Conservation (phyloP, 2,888 invertebrate genomes). For the Pheosia gnoma region DNA sequence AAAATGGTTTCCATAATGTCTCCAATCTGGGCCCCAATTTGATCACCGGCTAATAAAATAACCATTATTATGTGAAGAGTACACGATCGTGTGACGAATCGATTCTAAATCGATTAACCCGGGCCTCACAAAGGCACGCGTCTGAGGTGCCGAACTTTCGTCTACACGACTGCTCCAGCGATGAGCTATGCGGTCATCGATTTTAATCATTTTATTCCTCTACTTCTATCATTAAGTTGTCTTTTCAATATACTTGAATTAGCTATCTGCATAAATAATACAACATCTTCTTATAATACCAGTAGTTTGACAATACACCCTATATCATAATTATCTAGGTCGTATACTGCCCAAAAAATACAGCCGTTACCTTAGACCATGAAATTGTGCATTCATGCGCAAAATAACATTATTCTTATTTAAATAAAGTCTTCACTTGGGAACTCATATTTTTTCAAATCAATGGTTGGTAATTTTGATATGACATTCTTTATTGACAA, state of each 20-base stretch:
- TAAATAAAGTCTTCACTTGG: background rate
- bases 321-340: background rate
- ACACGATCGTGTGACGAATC: conserved; percentile 58
- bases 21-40: background rate
- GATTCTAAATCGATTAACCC: conserved; percentile 64
- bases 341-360: background rate
- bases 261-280: too few relatives aligned
- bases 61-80: conserved; percentile 6
- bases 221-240: too few relatives aligned
- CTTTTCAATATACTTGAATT: too few relatives aligned
- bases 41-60: conserved; percentile 4
- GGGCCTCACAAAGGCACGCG: conserved; percentile 17
- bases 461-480: background rate
- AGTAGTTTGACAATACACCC: background rate
- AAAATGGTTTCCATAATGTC: background rate
- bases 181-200: too few relatives aligned
- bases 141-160: too few relatives aligned
- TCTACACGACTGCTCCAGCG: too few relatives aligned
- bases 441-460: background rate
- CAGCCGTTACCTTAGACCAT: background rate
- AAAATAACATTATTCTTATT: background rate
- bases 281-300: too few relatives aligned
- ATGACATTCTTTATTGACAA: background rate
- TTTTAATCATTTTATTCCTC: too few relatives aligned
- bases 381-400: background rate